These are phyloP conservation scores for Herpailurus yagouaroundi DNA, from an alignment of 2,113 vertebrate genomes.

Conservation along the genomic window DNA sequence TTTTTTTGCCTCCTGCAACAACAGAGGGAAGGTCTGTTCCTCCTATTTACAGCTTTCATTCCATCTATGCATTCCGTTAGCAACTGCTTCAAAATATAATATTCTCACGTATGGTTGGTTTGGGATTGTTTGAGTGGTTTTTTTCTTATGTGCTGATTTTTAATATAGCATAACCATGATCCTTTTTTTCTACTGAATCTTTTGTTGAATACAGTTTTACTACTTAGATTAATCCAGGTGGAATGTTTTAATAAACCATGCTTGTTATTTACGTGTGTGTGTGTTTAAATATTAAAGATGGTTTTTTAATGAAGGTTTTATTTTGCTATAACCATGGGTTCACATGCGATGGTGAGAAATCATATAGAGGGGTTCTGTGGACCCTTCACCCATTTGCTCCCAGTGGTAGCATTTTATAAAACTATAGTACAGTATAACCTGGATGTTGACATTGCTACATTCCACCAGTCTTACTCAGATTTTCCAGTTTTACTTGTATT, in stretches of 20 bases:
- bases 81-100: neutral
- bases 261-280: neutral
- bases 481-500: neutral
- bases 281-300: neutral
- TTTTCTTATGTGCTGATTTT: neutral
- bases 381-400: neutral
- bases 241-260: neutral
- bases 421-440: accelerated
- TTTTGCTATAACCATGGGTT: neutral
- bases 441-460: neutral
- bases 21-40: neutral
- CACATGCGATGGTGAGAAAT: neutral
- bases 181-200: neutral
- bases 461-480: neutral
- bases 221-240: neutral
- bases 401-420: neutral
- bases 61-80: neutral
- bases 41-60: neutral
- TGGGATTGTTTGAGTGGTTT: neutral
- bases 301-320: neutral
- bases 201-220: neutral
- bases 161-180: neutral
- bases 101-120: neutral
- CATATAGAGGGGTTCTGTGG: neutral
- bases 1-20: neutral